phyloP scores from a whole-genome alignment of 2,888 invertebrate genomes.

The Dendrolimus houi region DNA sequence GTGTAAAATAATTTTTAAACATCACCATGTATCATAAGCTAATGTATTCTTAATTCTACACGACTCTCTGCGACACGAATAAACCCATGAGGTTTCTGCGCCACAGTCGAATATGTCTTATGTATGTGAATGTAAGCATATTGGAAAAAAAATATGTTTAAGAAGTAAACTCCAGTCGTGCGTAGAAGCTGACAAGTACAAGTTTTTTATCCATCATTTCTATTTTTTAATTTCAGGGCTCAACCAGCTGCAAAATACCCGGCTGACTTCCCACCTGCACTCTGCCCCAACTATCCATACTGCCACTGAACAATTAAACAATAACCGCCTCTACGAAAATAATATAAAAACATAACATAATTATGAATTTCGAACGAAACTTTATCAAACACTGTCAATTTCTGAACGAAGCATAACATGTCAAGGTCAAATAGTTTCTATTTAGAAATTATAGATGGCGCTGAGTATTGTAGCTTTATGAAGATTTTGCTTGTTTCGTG shows the following conservation, averaged over 20 bases:
- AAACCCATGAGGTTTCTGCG: no score
- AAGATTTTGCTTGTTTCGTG: not conserved
- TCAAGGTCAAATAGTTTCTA: not conserved
- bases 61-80: no score
- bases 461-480: not conserved
- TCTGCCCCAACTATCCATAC: constrained; percentile 78
- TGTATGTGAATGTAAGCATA: no score
- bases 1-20: no score
- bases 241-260: constrained; percentile 60
- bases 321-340: not conserved
- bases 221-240: constrained; percentile 31
- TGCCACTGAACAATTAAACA: constrained; percentile 39
- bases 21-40: no score
- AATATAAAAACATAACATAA: not conserved
- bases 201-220: not conserved
- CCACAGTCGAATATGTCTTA: no score
- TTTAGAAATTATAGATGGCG: not conserved
- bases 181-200: no score
- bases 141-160: no score
- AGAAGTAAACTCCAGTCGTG: no score
- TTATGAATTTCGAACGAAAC: not conserved
- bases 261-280: constrained; percentile 69
- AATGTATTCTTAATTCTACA: no score
- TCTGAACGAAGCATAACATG: not conserved
- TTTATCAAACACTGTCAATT: not conserved